phyloP scores from a whole-genome alignment of 2,888 invertebrate species.

The Cyaniris semiargus region DNA sequence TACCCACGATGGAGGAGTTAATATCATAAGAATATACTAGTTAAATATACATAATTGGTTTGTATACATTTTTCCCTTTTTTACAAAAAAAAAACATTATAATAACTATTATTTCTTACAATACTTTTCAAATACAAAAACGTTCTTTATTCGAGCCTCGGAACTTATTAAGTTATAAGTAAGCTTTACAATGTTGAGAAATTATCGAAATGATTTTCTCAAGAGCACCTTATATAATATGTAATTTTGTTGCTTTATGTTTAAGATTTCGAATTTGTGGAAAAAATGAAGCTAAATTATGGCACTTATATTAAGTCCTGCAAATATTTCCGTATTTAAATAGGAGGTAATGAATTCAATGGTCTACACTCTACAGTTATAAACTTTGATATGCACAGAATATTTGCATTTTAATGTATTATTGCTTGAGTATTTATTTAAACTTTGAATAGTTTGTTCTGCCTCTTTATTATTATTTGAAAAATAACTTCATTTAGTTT shows the following conservation, averaged over 20 bases:
- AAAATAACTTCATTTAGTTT: background rate
- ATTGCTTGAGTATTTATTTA: too few species aligned
- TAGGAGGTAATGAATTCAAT: background rate
- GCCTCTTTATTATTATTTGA: too few species aligned
- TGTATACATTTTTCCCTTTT: background rate
- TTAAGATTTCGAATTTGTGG: background rate
- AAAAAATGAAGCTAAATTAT: background rate
- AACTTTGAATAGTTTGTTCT: too few species aligned
- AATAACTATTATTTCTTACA: background rate
- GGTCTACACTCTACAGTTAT: background rate
- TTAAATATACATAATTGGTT: too few species aligned
- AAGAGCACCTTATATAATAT: background rate
- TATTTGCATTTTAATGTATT: background rate
- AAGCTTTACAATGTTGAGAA: background rate
- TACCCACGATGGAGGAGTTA: too few species aligned
- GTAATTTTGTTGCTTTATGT: background rate
- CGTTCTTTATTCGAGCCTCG: background rate
- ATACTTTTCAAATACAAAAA: background rate
- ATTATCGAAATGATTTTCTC: background rate
- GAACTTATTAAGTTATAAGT: background rate
- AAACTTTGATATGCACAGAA: background rate
- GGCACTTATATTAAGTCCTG: background rate
- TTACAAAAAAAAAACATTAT: background rate
- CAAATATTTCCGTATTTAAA: background rate
- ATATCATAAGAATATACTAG: too few species aligned